A percentile compares a stretch with the other conserved stretches of the same genome.
Conservation (phyloP, 2,113 vertebrate genomes). For the human (Homo sapiens) region GRCh38 chr2:10314001-10314500, state of each 20-base stretch:
- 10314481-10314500: not conserved
- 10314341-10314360: not conserved
- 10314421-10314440: not conserved
- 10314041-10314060: too few relatives aligned
- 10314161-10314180: not conserved
- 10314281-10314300: not conserved
- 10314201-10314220: not conserved
- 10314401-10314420: not conserved
- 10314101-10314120: too few relatives aligned
- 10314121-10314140: too few relatives aligned
- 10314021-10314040: too few relatives aligned
- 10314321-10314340: not conserved
- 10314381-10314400: not conserved
- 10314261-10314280: not conserved
- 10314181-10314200: not conserved
- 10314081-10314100: too few relatives aligned
- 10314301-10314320: too few relatives aligned
- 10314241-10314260: accelerated
- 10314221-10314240: not conserved
- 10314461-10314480: accelerated
- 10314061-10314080: too few relatives aligned
- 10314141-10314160: not conserved
- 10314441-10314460: not conserved
- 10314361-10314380: not conserved
- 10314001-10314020: too few relatives aligned